Percentiles rank a stretch among this genome's conserved stretches.
Evolutionary conservation across 2,113 vertebrate species (phyloP).

Genomic region (Cavia porcellus): DNA sequence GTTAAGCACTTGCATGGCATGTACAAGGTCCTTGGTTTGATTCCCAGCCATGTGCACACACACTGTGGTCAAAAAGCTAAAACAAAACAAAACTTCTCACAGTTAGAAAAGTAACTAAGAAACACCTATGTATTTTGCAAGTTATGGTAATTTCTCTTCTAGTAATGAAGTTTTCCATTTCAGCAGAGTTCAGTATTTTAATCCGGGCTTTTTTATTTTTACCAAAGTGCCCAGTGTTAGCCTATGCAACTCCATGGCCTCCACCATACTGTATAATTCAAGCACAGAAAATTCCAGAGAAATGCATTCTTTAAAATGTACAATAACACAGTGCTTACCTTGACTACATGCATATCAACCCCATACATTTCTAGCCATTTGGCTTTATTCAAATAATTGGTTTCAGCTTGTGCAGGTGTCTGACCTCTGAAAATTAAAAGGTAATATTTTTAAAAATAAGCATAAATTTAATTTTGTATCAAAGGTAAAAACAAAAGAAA

Average conservation of each 20-base stretch:
- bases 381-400: constrained; percentile 99
- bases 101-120: constrained; percentile 15
- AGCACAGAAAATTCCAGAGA: background rate
- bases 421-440: constrained; percentile 92
- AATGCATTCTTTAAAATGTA: background rate
- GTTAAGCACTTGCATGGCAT: background rate
- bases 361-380: constrained; percentile 99
- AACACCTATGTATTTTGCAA: background rate
- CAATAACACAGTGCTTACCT: constrained; percentile 88
- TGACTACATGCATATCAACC: constrained; percentile 99
- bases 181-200: constrained; percentile 29
- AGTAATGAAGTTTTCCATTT: background rate
- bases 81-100: background rate
- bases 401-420: constrained; percentile 97
- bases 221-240: background rate
- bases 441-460: constrained; percentile 56
- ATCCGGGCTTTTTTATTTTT: background rate
- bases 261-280: background rate
- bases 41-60: background rate
- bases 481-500: constrained; percentile 43
- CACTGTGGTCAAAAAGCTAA: background rate
- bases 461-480: constrained; percentile 24
- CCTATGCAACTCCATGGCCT: background rate
- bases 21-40: background rate
- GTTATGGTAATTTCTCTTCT: constrained; percentile 29